Conservation (phyloP, 1,140 invertebrate species). For the Melitaea cinxia region DNA sequence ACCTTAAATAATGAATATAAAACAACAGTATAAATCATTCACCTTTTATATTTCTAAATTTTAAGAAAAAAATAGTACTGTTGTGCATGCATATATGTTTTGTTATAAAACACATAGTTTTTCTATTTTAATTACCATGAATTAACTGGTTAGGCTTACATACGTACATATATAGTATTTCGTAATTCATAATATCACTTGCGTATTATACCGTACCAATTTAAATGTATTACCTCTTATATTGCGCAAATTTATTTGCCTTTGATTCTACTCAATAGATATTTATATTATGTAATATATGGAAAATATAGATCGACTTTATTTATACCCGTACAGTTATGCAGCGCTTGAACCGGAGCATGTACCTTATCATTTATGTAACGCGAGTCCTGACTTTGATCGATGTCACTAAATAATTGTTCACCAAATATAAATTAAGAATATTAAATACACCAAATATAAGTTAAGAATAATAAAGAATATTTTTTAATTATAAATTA, state of each 20-base stretch:
- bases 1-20: too few species aligned
- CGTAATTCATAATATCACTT: conserved; percentile 31
- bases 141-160: conserved; percentile 11
- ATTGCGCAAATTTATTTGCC: conserved; percentile 33
- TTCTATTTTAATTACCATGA: neutral
- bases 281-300: conserved; percentile 26
- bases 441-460: too few species aligned
- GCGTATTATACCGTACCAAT: conserved; percentile 29
- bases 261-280: conserved; percentile 26
- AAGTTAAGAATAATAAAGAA: too few species aligned
- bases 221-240: conserved; percentile 33
- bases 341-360: conserved; percentile 12
- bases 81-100: too few species aligned
- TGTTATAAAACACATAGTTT: too few species aligned
- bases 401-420: conserved; percentile 34
- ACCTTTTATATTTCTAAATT: too few species aligned
- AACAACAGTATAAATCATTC: too few species aligned
- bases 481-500: too few species aligned
- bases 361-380: conserved; percentile 22
- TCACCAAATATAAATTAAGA: neutral
- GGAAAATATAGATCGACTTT: conserved; percentile 29
- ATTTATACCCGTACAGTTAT: conserved; percentile 33
- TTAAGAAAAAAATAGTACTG: too few species aligned
- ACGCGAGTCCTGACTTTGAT: conserved; percentile 31
- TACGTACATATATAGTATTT: conserved; percentile 22